Percentiles rank a stretch among this genome's conserved stretches.
Evolutionary conservation across 1,140 invertebrate species (phyloP).

Genomic region (Lasaia peninsularis): DNA sequence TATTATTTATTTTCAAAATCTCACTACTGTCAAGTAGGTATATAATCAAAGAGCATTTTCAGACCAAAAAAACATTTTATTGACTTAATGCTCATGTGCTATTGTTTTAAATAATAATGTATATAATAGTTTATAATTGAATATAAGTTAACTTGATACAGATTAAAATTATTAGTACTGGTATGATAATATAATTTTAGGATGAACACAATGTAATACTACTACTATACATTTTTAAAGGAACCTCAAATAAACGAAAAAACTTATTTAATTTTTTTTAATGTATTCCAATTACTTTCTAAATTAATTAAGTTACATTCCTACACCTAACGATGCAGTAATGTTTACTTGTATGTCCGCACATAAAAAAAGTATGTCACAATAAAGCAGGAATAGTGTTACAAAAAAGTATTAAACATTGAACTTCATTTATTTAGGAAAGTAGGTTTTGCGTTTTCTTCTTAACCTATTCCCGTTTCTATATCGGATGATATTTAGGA

Average conservation of each 20-base stretch:
- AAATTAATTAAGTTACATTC: no score
- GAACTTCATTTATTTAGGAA: no score
- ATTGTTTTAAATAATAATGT: slow-evolving; percentile 3
- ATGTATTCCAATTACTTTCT: not conserved
- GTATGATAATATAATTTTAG: slow-evolving; percentile 1
- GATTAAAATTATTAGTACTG: slow-evolving; percentile 8
- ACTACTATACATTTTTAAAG: slow-evolving; percentile 10
- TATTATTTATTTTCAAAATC: no score
- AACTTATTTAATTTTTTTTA: not conserved
- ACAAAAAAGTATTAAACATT: no score
- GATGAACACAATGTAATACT: slow-evolving; percentile 5
- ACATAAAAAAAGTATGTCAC: no score
- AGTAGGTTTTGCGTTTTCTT: no score
- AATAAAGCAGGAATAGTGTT: no score
- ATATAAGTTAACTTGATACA: slow-evolving; percentile 4
- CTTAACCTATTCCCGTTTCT: no score
- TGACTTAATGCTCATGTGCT: slow-evolving; percentile 3
- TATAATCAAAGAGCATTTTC: not conserved
- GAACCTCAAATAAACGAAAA: slow-evolving; percentile 9
- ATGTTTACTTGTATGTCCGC: no score
- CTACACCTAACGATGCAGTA: no score
- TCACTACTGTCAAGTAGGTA: not conserved
- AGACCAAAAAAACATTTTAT: slow-evolving; percentile 1
- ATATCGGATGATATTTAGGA: no score
- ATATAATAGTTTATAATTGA: slow-evolving; percentile 2